Percentiles rank a stretch among this genome's conserved stretches.
Conservation (phyloP, 2,113 vertebrate genomes). For the Platysternon megacephalum region DNA sequence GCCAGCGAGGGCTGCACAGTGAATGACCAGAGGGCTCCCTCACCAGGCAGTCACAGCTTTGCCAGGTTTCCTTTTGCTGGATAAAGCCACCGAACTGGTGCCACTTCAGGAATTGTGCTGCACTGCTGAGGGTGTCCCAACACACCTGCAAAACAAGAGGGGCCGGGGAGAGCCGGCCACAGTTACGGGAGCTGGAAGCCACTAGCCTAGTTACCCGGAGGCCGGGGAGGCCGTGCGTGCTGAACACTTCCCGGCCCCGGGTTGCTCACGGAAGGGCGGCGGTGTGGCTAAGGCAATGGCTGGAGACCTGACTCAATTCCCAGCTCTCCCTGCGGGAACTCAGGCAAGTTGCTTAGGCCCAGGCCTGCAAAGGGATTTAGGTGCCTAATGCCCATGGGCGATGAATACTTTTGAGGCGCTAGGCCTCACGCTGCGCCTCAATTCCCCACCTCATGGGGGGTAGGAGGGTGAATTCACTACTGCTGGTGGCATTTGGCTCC, state of each 20-base stretch:
- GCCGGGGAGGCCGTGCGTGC: too few relatives aligned
- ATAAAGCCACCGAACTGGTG: not conserved
- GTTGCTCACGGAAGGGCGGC: not conserved
- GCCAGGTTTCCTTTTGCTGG: not conserved
- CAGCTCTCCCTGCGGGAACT: not conserved
- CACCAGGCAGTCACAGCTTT: not conserved
- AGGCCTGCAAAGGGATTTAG: not conserved
- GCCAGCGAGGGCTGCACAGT: too few relatives aligned
- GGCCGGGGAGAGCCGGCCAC: not conserved
- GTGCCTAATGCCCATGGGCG: too few relatives aligned
- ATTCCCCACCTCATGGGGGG: too few relatives aligned
- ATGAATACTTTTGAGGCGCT: too few relatives aligned
- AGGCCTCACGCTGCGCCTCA: too few relatives aligned
- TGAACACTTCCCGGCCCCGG: not conserved
- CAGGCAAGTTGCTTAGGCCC: not conserved
- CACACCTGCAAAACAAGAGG: not conserved
- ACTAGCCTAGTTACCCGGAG: not conserved
- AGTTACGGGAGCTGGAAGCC: not conserved
- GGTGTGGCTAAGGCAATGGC: not conserved
- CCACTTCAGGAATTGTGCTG: not conserved
- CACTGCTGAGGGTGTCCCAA: not conserved
- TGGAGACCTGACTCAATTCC: not conserved
- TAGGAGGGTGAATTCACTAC: too few relatives aligned
- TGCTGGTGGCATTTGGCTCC: too few relatives aligned
- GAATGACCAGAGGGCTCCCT: not conserved